Percentiles rank a stretch among this genome's conserved stretches.
Conservation (phyloP, 2,113 vertebrate genomes). For the Ramphastos sulfuratus region DNA sequence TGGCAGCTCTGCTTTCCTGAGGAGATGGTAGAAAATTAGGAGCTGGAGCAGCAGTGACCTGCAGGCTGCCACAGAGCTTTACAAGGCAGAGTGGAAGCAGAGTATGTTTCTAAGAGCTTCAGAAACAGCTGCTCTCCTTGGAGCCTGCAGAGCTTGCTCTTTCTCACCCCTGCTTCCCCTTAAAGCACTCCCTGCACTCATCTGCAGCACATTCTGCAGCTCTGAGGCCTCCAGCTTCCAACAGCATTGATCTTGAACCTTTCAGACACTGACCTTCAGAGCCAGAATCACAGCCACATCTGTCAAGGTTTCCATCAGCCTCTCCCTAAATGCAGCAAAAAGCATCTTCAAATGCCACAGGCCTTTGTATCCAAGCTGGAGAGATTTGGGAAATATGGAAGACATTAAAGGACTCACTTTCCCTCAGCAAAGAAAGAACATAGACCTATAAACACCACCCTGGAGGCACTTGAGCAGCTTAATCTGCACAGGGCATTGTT, state of each 20-base stretch:
- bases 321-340: slow-evolving; percentile 54
- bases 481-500: slow-evolving; percentile 34
- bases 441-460: slow-evolving; percentile 67
- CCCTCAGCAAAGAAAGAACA: slow-evolving; percentile 62
- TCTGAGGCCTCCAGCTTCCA: neutral
- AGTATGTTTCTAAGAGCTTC: neutral
- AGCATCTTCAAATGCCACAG: slow-evolving; percentile 52
- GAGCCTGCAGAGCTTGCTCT: neutral
- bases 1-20: rapidly evolving
- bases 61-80: rapidly evolving
- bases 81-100: neutral
- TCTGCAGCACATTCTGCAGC: neutral
- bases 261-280: neutral
- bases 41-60: neutral
- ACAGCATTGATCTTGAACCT: neutral
- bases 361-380: slow-evolving; percentile 7
- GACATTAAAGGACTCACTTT: slow-evolving; percentile 75
- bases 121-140: neutral
- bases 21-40: neutral
- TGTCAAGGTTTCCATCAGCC: neutral
- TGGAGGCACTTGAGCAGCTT: slow-evolving; percentile 72
- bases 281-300: neutral
- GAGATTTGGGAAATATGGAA: slow-evolving; percentile 73
- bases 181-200: neutral
- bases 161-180: neutral